Conservation (phyloP, 2,113 vertebrate genomes). For the Amblyornis subalaris region DNA sequence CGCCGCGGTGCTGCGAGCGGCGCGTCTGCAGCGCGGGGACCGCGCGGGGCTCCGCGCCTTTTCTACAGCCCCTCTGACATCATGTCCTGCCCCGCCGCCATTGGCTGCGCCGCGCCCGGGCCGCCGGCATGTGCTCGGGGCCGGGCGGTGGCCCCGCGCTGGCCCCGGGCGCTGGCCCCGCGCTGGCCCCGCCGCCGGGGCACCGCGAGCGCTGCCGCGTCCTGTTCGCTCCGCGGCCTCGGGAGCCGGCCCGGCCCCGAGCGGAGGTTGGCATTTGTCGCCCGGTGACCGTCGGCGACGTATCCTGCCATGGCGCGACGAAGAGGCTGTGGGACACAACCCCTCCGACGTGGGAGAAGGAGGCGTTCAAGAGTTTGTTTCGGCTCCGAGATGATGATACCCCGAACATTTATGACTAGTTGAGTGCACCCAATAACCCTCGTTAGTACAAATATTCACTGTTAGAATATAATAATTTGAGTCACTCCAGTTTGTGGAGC, state of each 20-base stretch:
- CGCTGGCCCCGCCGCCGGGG: background rate
- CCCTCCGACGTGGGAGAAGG: background rate
- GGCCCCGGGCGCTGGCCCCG: background rate
- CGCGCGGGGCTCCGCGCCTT: constrained; percentile 89
- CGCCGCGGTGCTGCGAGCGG: constrained; percentile 73
- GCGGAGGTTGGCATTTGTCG: rapidly evolving
- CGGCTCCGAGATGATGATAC: rapidly evolving
- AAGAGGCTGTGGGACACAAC: rapidly evolving
- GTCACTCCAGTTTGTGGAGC: rapidly evolving
- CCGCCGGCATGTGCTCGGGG: constrained; percentile 71
- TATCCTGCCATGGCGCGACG: background rate
- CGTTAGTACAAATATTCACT: rapidly evolving
- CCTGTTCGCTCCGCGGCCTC: background rate
- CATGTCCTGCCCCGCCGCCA: constrained; percentile 82
- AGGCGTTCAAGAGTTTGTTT: background rate
- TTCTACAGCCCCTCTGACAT: constrained; percentile 91
- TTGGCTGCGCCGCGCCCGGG: constrained; percentile 81
- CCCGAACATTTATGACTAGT: rapidly evolving
- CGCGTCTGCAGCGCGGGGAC: constrained; percentile 81
- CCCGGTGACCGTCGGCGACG: background rate
- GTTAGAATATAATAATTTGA: rapidly evolving
- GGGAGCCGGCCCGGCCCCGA: background rate
- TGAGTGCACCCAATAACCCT: background rate
- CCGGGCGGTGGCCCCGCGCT: background rate
- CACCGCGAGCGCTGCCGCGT: background rate